Evolutionary conservation across 1,140 invertebrate species (phyloP).

Genomic region (Laupala kohalensis): DNA sequence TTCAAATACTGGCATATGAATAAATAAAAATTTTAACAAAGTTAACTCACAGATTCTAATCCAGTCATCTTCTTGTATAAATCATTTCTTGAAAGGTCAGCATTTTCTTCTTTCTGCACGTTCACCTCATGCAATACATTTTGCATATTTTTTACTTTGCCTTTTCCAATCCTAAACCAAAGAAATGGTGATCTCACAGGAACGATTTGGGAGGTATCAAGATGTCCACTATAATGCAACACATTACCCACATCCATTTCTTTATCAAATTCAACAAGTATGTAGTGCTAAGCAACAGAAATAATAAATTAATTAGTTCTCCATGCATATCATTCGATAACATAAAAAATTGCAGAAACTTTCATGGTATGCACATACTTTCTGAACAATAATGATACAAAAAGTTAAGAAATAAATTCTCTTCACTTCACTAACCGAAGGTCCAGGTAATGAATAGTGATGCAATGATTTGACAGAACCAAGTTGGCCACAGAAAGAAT

Average conservation of each 20-base stretch:
- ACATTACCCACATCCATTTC: conserved; percentile 29
- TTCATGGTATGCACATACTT: neutral
- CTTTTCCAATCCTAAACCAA: conserved; percentile 42
- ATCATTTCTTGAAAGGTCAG: neutral
- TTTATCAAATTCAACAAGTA: conserved; percentile 49
- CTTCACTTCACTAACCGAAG: neutral
- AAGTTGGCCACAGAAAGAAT: conserved; percentile 20
- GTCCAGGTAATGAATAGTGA: conserved; percentile 20
- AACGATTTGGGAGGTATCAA: conserved; percentile 35
- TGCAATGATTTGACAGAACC: conserved; percentile 22
- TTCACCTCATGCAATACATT: neutral
- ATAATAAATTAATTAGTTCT: too few relatives aligned
- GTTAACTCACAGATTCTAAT: neutral
- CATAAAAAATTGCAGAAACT: conserved; percentile 5
- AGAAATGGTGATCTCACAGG: conserved; percentile 47
- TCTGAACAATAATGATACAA: neutral
- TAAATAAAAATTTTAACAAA: too few relatives aligned
- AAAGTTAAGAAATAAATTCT: neutral
- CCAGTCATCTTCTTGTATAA: neutral
- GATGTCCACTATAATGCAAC: conserved; percentile 29
- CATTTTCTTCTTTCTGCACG: conserved; percentile 1
- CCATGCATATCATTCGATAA: too few relatives aligned
- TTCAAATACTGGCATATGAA: too few relatives aligned
- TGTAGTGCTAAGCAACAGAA: conserved; percentile 38
- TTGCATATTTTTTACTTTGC: neutral